Conservation (phyloP, 2,113 vertebrate genomes). For the Mormyrus iriodes region DNA sequence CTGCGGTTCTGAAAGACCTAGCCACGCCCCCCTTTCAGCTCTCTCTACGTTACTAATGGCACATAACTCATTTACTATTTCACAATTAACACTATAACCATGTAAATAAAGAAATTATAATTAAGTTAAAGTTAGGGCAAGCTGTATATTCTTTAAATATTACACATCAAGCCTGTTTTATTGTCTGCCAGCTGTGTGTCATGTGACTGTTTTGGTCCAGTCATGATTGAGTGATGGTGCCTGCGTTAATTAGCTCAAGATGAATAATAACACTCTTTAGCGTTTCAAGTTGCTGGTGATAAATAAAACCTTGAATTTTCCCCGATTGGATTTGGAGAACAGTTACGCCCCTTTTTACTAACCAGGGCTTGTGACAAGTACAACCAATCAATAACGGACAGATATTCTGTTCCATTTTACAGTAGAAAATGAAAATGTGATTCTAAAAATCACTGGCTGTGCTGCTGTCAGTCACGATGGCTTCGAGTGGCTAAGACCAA, state of each 20-base stretch:
- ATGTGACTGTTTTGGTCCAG: neutral
- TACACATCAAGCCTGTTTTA: too few relatives aligned
- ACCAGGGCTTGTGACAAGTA: neutral
- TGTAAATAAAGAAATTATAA: too few relatives aligned
- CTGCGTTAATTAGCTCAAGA: neutral
- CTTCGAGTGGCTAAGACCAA: neutral
- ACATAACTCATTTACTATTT: too few relatives aligned
- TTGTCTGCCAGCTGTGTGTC: neutral
- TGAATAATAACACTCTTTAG: neutral
- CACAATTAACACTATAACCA: too few relatives aligned
- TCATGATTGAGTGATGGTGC: neutral
- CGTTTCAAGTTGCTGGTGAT: neutral
- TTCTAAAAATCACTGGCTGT: neutral
- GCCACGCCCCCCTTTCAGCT: too few relatives aligned
- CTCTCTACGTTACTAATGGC: too few relatives aligned
- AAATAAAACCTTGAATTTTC: neutral
- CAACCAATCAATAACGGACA: neutral
- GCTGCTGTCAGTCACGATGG: neutral
- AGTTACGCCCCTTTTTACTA: neutral
- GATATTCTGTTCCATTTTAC: neutral
- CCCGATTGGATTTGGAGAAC: neutral
- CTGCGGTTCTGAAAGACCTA: too few relatives aligned
- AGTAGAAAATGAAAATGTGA: neutral
- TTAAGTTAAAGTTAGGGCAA: too few relatives aligned
- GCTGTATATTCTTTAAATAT: too few relatives aligned